phyloP scores from a whole-genome alignment of 1,140 invertebrate species.

The Tribolium castaneum region DNA sequence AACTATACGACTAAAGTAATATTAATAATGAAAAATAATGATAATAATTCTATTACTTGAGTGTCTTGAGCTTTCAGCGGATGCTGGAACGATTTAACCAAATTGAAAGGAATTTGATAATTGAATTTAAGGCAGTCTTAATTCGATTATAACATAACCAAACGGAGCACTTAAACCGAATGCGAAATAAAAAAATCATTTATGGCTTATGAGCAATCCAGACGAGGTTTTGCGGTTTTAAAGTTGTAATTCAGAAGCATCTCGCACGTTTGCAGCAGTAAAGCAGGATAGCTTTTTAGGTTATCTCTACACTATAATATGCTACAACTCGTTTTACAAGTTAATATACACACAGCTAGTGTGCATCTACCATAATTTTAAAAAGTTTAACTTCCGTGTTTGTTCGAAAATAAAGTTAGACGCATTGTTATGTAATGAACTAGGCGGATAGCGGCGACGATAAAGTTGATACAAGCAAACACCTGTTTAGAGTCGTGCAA shows the following conservation, averaged over 20 bases:
- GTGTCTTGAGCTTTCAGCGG: no score
- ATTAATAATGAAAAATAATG: no score
- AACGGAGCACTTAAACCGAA: neutral
- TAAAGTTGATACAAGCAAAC: constrained; percentile 10
- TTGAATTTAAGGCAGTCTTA: neutral
- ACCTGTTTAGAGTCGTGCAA: neutral
- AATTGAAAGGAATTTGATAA: neutral
- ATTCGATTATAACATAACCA: neutral
- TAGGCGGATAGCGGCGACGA: neutral
- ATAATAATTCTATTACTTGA: no score
- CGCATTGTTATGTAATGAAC: constrained; percentile 10
- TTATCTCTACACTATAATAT: constrained; percentile 21
- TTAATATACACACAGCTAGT: constrained; percentile 5
- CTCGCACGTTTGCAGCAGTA: constrained; percentile 12
- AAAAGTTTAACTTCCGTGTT: constrained; percentile 22
- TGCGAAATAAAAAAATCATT: neutral
- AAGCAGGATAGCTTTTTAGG: constrained; percentile 5
- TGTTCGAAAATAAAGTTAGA: neutral
- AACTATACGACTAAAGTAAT: no score
- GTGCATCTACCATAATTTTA: constrained; percentile 24
- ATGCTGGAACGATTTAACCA: neutral
- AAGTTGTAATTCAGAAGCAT: neutral
- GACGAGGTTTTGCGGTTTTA: constrained; percentile 20
- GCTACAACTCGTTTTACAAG: constrained; percentile 27
- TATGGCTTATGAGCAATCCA: neutral